These are phyloP conservation scores for Platypus cylindrus DNA, from an alignment of 2,888 invertebrate genomes.

Conservation along the genomic window DNA sequence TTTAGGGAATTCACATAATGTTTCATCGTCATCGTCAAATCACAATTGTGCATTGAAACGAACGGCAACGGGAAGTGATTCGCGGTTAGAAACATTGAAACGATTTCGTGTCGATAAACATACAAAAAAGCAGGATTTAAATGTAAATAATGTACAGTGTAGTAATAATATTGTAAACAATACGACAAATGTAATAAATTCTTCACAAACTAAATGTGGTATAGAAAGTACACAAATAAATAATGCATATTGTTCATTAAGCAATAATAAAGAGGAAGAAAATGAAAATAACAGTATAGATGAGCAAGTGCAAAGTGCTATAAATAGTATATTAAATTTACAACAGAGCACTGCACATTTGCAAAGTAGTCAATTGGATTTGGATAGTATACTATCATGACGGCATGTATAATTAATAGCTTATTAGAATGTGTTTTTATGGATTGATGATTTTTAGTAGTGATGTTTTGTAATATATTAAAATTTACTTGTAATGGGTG, in stretches of 20 bases:
- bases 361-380: conserved; percentile 36
- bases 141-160: conserved; percentile 21
- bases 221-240: conserved; percentile 9
- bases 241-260: conserved; percentile 6
- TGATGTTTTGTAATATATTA: too few relatives aligned
- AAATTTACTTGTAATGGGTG: too few relatives aligned
- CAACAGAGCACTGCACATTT: conserved; percentile 39
- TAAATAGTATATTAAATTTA: conserved; percentile 64
- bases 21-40: not conserved
- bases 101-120: conserved; percentile 35
- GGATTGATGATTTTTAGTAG: too few relatives aligned
- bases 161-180: conserved; percentile 19
- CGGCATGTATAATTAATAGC: conserved; percentile 22
- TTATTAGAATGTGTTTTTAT: not conserved
- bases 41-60: too few relatives aligned
- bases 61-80: too few relatives aligned
- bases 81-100: conserved; percentile 32
- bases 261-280: conserved; percentile 21
- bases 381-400: conserved; percentile 38
- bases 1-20: conserved; percentile 4
- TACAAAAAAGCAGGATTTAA: conserved; percentile 21
- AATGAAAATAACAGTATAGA: conserved; percentile 48
- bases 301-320: conserved; percentile 67
- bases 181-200: not conserved
- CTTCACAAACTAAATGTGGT: conserved; percentile 10